Evolutionary conservation across 35 echinoderm and acorn worm genomes (phyloP).

Genomic region (Lytechinus pictus): DNA sequence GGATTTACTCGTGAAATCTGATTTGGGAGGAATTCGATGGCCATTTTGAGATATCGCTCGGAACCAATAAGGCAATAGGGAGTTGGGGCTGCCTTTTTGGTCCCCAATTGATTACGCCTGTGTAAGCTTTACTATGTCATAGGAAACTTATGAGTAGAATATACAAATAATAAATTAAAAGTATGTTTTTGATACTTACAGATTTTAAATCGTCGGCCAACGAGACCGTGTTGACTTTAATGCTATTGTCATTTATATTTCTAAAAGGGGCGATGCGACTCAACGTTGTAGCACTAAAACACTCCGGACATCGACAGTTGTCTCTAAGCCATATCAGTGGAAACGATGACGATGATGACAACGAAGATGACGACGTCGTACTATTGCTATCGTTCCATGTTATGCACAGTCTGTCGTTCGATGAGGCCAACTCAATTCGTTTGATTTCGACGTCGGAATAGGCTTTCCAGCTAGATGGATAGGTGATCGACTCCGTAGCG

Average conservation of each 20-base stretch:
- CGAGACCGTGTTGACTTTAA: background rate
- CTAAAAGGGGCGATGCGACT: background rate
- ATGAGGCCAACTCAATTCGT: background rate
- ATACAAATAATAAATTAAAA: too few relatives aligned
- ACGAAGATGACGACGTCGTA: background rate
- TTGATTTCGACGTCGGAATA: conserved; percentile 3
- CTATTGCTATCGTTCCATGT: background rate
- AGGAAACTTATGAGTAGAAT: too few relatives aligned
- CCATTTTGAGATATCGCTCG: too few relatives aligned
- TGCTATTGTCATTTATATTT: background rate
- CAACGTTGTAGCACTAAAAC: background rate
- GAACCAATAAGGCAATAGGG: too few relatives aligned
- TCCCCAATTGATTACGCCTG: too few relatives aligned
- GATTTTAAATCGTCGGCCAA: background rate
- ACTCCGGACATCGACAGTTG: conserved; percentile 53
- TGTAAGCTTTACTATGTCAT: too few relatives aligned
- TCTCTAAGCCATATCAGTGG: conserved; percentile 56
- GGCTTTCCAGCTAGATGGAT: background rate
- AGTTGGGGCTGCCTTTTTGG: too few relatives aligned
- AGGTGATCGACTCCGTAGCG: background rate
- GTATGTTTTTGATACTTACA: background rate
- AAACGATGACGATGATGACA: conserved; percentile 1
- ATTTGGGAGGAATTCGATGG: too few relatives aligned
- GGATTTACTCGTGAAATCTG: too few relatives aligned
- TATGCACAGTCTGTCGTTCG: background rate